Conservation (phyloP, 2,797 vertebrate species). For the Orientallactaga sibirica region DNA sequence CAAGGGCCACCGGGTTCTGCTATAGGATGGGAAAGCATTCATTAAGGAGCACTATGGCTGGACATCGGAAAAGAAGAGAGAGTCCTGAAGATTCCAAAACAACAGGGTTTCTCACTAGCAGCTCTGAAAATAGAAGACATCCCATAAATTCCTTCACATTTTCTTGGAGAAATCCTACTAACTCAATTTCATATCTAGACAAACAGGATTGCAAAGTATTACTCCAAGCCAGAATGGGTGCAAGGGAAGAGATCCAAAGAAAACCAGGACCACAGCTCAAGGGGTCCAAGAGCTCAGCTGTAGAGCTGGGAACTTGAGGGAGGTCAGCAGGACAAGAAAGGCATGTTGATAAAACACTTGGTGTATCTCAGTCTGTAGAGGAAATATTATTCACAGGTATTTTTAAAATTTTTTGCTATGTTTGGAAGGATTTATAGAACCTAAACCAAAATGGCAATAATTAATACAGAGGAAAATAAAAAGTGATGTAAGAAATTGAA, state of each 20-base stretch:
- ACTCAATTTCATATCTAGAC: conserved; percentile 18
- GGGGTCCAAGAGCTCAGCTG: not conserved
- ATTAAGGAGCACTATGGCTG: not conserved
- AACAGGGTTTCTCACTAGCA: not conserved
- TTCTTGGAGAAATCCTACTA: not conserved
- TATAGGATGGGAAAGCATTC: not conserved
- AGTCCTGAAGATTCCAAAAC: not conserved
- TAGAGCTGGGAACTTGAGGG: not conserved
- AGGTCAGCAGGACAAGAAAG: not conserved
- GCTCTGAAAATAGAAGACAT: not conserved
- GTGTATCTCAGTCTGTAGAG: not conserved
- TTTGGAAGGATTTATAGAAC: not conserved
- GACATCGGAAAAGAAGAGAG: not conserved
- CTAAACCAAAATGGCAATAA: not conserved
- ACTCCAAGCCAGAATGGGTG: not conserved
- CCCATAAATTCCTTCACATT: not conserved
- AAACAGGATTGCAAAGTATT: not conserved
- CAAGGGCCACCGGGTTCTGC: not conserved
- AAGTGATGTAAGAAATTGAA: conserved; percentile 38
- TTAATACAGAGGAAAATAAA: conserved; percentile 23
- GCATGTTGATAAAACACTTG: not conserved
- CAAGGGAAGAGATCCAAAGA: not conserved
- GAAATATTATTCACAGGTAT: not conserved
- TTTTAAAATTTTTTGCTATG: conserved; percentile 3
- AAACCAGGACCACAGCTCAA: not conserved